phyloP scores from a whole-genome alignment of 2,888 invertebrate genomes.

The Malthinus flaveolus region DNA sequence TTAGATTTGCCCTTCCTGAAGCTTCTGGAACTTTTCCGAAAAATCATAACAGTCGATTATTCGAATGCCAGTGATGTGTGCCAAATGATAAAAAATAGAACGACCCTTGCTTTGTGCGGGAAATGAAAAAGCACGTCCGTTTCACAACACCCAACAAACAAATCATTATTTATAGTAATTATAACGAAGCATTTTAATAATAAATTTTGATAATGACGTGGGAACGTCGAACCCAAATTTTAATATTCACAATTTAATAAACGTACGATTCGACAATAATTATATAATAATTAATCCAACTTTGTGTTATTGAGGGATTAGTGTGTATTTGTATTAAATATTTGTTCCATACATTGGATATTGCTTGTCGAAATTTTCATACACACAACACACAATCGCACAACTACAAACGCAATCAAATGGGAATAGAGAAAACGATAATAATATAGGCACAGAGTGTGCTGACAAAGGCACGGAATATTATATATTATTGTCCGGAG shows the following conservation, averaged over 20 bases:
- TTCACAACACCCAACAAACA: too few species aligned
- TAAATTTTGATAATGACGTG: too few species aligned
- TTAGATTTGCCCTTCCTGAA: too few species aligned
- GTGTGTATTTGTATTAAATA: conserved; percentile 11
- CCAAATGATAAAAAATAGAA: too few species aligned
- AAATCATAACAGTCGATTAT: too few species aligned
- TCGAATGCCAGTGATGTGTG: too few species aligned
- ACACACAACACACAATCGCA: conserved; percentile 31
- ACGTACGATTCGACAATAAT: background rate
- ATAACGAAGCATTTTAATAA: too few species aligned
- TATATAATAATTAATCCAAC: background rate
- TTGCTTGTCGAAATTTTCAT: conserved; percentile 24
- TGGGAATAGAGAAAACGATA: conserved; percentile 37
- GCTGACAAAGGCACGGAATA: conserved; percentile 41
- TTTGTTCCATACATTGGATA: conserved; percentile 16
- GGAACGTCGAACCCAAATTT: background rate
- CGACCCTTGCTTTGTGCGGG: too few species aligned
- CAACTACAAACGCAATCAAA: conserved; percentile 42
- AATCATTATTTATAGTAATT: too few species aligned
- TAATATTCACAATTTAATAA: background rate
- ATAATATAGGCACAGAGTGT: conserved; percentile 35
- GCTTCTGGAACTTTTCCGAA: too few species aligned
- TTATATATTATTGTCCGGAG: conserved; percentile 43
- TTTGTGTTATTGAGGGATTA: conserved; percentile 9
- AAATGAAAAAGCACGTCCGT: too few species aligned